These are phyloP conservation scores for Rhizomys pruinosus DNA, from an alignment of 2,113 vertebrate species.

Conservation along the genomic window DNA sequence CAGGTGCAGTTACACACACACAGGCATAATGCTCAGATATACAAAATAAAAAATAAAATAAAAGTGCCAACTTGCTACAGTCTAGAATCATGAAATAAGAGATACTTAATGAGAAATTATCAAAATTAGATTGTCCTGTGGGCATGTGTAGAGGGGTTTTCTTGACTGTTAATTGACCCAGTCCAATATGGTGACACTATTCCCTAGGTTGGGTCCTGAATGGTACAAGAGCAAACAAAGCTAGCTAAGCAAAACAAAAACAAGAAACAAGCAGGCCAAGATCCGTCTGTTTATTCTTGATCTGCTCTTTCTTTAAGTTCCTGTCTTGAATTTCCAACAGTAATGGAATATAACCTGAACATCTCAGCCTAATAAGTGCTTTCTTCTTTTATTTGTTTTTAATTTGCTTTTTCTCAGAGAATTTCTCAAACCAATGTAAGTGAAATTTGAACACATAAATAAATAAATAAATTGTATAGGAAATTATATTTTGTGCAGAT, in stretches of 20 bases:
- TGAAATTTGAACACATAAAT: not conserved
- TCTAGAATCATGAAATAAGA: not conserved
- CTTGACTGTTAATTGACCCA: not conserved
- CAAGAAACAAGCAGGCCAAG: not conserved
- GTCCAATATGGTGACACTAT: not conserved
- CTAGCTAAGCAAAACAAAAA: not conserved
- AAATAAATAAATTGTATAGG: not conserved
- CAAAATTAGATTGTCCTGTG: not conserved
- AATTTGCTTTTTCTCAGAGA: not conserved
- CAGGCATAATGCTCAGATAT: no score
- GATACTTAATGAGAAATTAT: not conserved
- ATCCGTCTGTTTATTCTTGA: not conserved
- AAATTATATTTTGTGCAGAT: not conserved
- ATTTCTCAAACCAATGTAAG: not conserved
- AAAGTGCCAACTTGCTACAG: not conserved
- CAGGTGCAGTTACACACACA: no score
- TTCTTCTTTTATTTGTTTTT: not conserved
- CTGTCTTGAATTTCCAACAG: not conserved
- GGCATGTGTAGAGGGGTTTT: no score
- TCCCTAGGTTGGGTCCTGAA: not conserved
- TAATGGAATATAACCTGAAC: not conserved
- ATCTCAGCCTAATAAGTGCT: not conserved
- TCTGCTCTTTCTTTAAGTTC: not conserved
- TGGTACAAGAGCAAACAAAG: not conserved
- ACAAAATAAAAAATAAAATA: no score